A percentile compares a stretch with the other conserved stretches of the same genome.
phyloP scores from a whole-genome alignment of 2,888 invertebrate genomes.

The Drosophila austrosaltans region DNA sequence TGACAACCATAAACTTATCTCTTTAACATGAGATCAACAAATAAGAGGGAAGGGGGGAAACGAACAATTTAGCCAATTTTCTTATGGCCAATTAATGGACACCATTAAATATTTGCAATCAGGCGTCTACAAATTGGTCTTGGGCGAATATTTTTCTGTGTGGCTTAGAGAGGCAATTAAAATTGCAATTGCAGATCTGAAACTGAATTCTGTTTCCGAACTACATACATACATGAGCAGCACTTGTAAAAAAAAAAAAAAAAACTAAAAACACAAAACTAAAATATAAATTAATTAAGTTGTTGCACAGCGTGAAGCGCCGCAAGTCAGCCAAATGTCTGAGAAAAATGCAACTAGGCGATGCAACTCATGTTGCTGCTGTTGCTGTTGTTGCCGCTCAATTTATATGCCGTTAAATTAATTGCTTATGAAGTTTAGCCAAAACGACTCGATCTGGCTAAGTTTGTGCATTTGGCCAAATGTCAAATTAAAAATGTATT shows the following conservation, averaged over 20 bases:
- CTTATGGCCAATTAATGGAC: constrained; percentile 78
- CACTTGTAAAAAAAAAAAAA: constrained; percentile 44
- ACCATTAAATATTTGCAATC: constrained; percentile 77
- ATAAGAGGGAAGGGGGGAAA: constrained; percentile 16
- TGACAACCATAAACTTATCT: constrained; percentile 37
- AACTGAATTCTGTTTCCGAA: constrained; percentile 30
- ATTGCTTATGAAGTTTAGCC: constrained; percentile 73
- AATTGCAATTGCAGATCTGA: constrained; percentile 70
- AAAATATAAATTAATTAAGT: constrained; percentile 74
- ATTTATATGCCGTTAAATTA: constrained; percentile 78
- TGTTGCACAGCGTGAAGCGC: constrained; percentile 80
- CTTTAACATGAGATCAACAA: constrained; percentile 41
- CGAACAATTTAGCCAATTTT: constrained; percentile 58
- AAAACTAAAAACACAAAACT: constrained; percentile 41
- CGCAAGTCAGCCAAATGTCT: constrained; percentile 63
- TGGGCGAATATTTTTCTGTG: constrained; percentile 60
- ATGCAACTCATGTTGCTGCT: constrained; percentile 49
- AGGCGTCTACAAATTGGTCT: constrained; percentile 72
- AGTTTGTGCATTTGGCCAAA: constrained; percentile 61
- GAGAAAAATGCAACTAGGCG: constrained; percentile 78
- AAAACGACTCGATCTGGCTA: constrained; percentile 60
- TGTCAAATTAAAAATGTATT: constrained; percentile 80
- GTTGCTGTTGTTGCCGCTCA: constrained; percentile 50
- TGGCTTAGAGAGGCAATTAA: constrained; percentile 70
- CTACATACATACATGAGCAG: constrained; percentile 70